Conservation (phyloP, 2,113 vertebrate species). For the Varanus komodoensis region DNA sequence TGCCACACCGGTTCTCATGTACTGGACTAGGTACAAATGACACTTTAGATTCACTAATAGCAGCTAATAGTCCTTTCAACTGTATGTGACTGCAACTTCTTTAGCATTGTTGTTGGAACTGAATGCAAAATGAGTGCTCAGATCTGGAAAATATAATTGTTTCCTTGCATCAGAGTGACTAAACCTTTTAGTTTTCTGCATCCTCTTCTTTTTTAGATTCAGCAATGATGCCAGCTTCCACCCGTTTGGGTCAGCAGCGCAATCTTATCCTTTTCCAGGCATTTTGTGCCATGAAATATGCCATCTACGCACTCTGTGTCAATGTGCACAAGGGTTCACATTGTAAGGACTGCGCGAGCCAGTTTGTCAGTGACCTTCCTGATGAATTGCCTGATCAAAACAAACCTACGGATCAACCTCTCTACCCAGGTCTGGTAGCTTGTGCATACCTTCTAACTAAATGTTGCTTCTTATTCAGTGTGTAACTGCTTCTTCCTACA, state of each 20-base stretch:
- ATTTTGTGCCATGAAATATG: constrained; percentile 96
- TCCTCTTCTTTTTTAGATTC: constrained; percentile 33
- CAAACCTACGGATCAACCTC: constrained; percentile 32
- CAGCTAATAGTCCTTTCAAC: neutral
- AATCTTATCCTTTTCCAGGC: constrained; percentile 88
- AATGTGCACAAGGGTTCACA: constrained; percentile 80
- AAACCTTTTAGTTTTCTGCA: neutral
- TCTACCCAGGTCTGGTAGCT: constrained; percentile 51
- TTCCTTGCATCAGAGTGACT: neutral
- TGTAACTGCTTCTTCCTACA: neutral
- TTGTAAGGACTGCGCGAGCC: constrained; percentile 75
- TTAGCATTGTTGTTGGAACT: neutral
- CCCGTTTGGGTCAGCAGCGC: constrained; percentile 73
- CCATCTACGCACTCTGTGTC: constrained; percentile 91
- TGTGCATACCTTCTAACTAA: neutral
- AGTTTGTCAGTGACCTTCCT: constrained; percentile 28
- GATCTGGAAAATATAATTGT: too few species aligned
- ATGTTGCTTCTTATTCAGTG: neutral
- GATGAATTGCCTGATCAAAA: constrained; percentile 38
- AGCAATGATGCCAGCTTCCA: constrained; percentile 16
- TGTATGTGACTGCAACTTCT: neutral
- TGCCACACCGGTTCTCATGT: neutral
- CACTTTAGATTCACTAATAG: neutral
- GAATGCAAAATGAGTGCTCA: neutral
- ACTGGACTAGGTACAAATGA: neutral